Evolutionary conservation across 2,797 vertebrate genomes (phyloP).

Genomic region (Intellagama lesueurii): DNA sequence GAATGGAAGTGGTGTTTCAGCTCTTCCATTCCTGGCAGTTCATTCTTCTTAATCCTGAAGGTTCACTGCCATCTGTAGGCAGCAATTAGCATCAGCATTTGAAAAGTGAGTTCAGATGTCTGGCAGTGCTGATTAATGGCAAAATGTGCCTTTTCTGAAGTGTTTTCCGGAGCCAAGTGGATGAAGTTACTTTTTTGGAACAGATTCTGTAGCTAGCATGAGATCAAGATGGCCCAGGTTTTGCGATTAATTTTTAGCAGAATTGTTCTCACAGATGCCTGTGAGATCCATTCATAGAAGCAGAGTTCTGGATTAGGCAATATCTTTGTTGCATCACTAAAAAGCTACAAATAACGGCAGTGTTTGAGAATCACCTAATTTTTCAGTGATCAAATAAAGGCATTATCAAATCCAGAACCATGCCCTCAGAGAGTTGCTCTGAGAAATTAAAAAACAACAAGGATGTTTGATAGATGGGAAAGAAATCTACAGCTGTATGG

Average conservation of each 20-base stretch:
- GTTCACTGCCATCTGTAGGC: slow-evolving; percentile 78
- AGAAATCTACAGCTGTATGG: neutral
- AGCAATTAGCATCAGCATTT: slow-evolving; percentile 16
- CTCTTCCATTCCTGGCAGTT: rapidly evolving
- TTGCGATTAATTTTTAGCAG: neutral
- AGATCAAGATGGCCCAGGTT: neutral
- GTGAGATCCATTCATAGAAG: neutral
- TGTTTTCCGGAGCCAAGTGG: neutral
- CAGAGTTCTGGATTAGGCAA: neutral
- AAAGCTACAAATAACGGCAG: neutral
- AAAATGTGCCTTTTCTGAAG: neutral
- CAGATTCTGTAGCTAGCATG: neutral
- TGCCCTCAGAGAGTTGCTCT: neutral
- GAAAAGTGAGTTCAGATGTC: rapidly evolving
- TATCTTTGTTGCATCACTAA: too few relatives aligned
- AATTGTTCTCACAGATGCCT: neutral
- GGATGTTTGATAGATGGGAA: neutral
- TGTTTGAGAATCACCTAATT: too few relatives aligned
- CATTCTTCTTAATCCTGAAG: slow-evolving; percentile 41
- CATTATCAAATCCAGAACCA: too few relatives aligned
- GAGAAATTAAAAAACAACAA: neutral
- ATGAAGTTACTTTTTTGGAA: neutral
- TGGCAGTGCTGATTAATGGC: rapidly evolving
- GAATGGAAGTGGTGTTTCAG: too few relatives aligned
- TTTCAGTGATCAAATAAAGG: too few relatives aligned